Conservation (phyloP, 2,113 vertebrate genomes). For the Cyphomyrus plagiostoma region DNA sequence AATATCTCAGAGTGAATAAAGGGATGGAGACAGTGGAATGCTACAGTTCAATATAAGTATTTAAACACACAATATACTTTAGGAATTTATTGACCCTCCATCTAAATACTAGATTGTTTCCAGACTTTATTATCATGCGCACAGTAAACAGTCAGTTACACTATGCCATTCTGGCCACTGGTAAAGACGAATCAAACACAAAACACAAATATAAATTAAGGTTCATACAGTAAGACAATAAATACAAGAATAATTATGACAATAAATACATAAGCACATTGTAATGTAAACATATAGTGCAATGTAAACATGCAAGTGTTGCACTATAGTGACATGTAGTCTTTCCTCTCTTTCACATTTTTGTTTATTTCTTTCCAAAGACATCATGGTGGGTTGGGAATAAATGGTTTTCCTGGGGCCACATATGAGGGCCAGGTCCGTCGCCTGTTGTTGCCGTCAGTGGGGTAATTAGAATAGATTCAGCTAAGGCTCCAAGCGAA, state of each 20-base stretch:
- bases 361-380: background rate
- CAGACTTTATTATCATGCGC: background rate
- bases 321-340: background rate
- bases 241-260: background rate
- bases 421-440: background rate
- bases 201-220: background rate
- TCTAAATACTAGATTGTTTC: background rate
- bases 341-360: background rate
- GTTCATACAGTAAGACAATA: background rate
- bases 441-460: slow-evolving; percentile 14
- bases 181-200: background rate
- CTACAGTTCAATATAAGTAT: background rate
- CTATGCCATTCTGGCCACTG: background rate
- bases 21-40: background rate
- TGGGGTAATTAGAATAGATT: slow-evolving; percentile 23
- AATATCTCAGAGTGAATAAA: background rate
- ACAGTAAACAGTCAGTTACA: background rate
- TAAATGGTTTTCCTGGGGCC: background rate
- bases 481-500: background rate
- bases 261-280: background rate
- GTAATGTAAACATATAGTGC: background rate
- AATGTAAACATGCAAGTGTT: background rate
- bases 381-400: background rate
- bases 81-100: background rate
- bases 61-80: background rate